phyloP scores from a whole-genome alignment of 37 sponge, comb jelly and placozoan species.

The Diacarnus erythraeanus region DNA sequence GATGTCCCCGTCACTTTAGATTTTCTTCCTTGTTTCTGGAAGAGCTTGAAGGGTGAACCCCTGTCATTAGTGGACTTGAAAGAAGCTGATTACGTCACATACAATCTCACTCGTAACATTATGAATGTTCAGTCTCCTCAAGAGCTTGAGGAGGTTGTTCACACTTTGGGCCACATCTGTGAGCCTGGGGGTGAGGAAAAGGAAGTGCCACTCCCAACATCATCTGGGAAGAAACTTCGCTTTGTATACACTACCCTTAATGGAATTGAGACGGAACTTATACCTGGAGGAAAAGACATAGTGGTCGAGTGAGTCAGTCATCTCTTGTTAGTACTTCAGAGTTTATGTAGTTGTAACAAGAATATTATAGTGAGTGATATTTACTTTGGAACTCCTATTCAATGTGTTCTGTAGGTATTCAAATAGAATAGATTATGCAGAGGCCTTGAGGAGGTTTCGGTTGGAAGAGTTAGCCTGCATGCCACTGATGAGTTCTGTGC shows the following conservation, averaged over 20 bases:
- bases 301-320: slow-evolving; percentile 59
- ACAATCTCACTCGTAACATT: slow-evolving; percentile 71
- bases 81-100: slow-evolving; percentile 87
- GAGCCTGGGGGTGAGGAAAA: slow-evolving; percentile 18
- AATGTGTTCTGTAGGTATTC: slow-evolving; percentile 39
- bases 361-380: too few relatives aligned
- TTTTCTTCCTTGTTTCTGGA: slow-evolving; percentile 93
- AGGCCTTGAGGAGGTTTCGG: slow-evolving; percentile 44
- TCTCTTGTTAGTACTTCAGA: neutral
- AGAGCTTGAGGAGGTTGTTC: slow-evolving; percentile 29
- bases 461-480: slow-evolving; percentile 67
- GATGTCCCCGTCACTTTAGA: slow-evolving; percentile 93
- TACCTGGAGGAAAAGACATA: slow-evolving; percentile 49
- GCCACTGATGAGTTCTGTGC: slow-evolving; percentile 53
- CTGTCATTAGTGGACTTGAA: slow-evolving; percentile 66
- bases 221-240: neutral
- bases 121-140: slow-evolving; percentile 14
- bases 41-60: slow-evolving; percentile 60
- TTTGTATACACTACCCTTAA: slow-evolving; percentile 43
- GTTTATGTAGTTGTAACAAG: neutral
- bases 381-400: neutral
- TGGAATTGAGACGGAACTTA: slow-evolving; percentile 62
- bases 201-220: neutral
- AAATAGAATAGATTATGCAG: slow-evolving; percentile 70
- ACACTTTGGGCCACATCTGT: neutral